phyloP scores from a whole-genome alignment of 2,888 invertebrate species.

The Aporophyla nigra region DNA sequence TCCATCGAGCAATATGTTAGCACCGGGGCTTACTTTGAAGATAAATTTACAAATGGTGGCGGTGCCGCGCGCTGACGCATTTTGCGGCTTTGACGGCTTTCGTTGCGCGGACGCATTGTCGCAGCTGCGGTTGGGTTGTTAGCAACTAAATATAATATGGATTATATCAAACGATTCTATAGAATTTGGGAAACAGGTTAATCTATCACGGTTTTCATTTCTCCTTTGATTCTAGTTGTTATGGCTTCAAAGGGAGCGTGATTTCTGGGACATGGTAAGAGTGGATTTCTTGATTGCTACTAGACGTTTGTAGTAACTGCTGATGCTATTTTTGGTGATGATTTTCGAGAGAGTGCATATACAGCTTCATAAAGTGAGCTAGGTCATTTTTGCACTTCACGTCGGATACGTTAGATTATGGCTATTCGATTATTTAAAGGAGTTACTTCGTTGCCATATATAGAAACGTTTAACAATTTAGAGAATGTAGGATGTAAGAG shows the following conservation, averaged over 20 bases:
- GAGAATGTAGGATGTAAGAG: too few relatives aligned
- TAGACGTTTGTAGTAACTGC: not conserved
- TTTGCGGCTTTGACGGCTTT: too few relatives aligned
- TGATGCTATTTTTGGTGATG: too few relatives aligned
- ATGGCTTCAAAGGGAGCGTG: conserved; percentile 50
- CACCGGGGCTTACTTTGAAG: conserved; percentile 83
- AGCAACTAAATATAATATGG: conserved; percentile 72
- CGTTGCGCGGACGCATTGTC: conserved; percentile 78
- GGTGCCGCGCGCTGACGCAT: conserved; percentile 81
- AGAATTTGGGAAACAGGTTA: conserved; percentile 63
- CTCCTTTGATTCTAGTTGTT: conserved; percentile 46
- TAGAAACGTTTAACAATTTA: too few relatives aligned
- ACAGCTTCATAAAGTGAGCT: too few relatives aligned
- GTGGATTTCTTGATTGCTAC: not conserved
- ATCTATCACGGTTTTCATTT: conserved; percentile 52
- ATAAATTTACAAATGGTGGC: conserved; percentile 84
- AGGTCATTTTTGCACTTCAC: too few relatives aligned
- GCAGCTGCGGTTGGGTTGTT: conserved; percentile 79
- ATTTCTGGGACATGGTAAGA: conserved; percentile 1
- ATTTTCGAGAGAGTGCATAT: too few relatives aligned
- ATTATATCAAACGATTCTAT: conserved; percentile 65
- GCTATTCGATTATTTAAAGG: too few relatives aligned
- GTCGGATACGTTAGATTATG: too few relatives aligned
- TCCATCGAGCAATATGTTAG: conserved; percentile 82
- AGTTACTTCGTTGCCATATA: too few relatives aligned